Base-by-base conservation (phyloP, 1,140 invertebrate genomes). In the Carcinoscorpius rotundicauda region DNA sequence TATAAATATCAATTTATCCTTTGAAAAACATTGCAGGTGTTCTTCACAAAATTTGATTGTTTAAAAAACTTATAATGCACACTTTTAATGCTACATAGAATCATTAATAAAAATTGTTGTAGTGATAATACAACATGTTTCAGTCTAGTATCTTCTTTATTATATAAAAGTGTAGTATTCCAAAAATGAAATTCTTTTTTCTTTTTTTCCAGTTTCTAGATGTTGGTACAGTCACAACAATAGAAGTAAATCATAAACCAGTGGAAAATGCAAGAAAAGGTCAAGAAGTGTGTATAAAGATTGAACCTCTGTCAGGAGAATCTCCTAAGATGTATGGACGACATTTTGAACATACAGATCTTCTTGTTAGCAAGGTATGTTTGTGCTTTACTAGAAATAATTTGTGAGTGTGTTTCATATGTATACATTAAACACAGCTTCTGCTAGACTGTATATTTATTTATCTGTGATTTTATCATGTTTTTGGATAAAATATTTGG, bases 261-360 rank as follows among this genome's bases (percentile, higher is more conserved):
- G 86, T 98, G 65, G 95, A 98, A 62, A 82, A 82, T 6, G 97
- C 96, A 1, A 84, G 91, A 62, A 95, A 95, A 79, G 97, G 97
- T 4, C 89, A 94, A 77, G 97, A 99, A 80, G 93, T 99, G 6
- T 99, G 96, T 79, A 87, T 99, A 68, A 99, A 99, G 82, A 98
- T 99, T 69, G 95, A 98, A 70, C 87, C 94, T 4, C 85, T 93
- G 53, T 88, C 93, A 10, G 96, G 96, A 1, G 94, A 99, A 78
- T 86, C 95, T 51, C 97, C 97, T 3, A 99, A 98, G 80, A 89
- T 99, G 86, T 96, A 88, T 77, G 97, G 97, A 0, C 81, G 97
- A 67, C 97, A 99, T 80, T 99, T 99, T 80, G 95, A 97, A 74
- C 87, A 93, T 71, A 94, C 87, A 49, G 97, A 99, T 78, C 81